Conservation (phyloP, 2,888 invertebrate species). For the Quadroppia sp. region DNA sequence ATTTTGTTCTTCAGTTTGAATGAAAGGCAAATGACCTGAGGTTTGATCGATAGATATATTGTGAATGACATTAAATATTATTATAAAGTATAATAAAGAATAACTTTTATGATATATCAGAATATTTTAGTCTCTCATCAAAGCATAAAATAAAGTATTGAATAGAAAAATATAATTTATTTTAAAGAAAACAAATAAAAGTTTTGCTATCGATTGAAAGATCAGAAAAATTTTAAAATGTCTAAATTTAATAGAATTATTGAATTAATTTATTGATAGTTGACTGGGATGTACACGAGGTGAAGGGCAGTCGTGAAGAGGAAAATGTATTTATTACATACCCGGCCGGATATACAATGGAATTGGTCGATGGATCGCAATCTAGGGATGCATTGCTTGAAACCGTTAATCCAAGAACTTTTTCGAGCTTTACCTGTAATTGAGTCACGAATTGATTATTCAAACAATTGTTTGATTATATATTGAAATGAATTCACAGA, state of each 20-base stretch:
- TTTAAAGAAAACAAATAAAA: neutral
- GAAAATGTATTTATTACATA: conserved; percentile 59
- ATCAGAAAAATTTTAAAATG: too few species aligned
- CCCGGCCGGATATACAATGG: conserved; percentile 95
- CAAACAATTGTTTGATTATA: conserved; percentile 4
- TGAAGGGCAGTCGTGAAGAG: neutral
- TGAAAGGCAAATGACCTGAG: too few species aligned
- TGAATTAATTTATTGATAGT: neutral
- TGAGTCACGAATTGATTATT: conserved; percentile 20
- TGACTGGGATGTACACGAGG: too few species aligned
- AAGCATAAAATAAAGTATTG: conserved; percentile 29
- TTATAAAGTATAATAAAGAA: neutral
- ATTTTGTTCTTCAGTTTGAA: too few species aligned
- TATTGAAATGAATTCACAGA: neutral
- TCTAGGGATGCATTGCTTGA: conserved; percentile 85
- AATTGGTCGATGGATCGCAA: conserved; percentile 78
- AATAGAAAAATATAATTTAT: too few species aligned
- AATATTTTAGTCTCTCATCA: neutral
- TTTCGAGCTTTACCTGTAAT: conserved; percentile 84
- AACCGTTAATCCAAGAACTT: conserved; percentile 90
- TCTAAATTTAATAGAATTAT: too few species aligned
- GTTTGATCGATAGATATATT: neutral
- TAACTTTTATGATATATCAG: too few species aligned
- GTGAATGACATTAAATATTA: conserved; percentile 5
- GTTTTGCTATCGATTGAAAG: too few species aligned